A percentile compares a stretch with the other conserved stretches of the same genome.
Evolutionary conservation across 92 coral and sea anemone genomes (phyloP).

Genomic region (Porites divaricata): DNA sequence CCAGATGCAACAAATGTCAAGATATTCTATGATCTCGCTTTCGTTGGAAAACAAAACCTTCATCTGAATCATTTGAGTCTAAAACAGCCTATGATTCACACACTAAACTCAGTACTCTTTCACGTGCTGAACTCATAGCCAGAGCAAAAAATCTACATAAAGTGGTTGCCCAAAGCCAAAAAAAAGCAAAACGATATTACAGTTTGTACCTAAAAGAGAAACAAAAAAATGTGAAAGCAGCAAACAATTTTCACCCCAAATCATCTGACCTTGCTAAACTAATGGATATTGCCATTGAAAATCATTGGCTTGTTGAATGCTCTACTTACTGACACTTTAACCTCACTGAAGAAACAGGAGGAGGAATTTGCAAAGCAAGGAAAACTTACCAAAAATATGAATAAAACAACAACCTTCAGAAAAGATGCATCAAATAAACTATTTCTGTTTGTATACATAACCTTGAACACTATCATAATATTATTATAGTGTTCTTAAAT

Average conservation of each 20-base stretch:
- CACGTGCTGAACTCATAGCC: conserved; percentile 35
- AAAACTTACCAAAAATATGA: no score
- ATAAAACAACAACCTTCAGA: no score
- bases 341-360: no score
- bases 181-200: conserved; percentile 5
- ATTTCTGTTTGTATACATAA: no score
- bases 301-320: conserved; percentile 37
- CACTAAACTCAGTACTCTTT: conserved; percentile 23
- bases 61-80: conserved; percentile 4
- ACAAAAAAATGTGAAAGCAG: conserved; percentile 5
- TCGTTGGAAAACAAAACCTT: conserved; percentile 9
- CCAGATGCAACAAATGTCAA: conserved; percentile 28
- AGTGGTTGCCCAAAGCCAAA: conserved; percentile 6
- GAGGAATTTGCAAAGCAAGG: no score
- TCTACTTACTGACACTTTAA: conserved; percentile 29
- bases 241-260: conserved; percentile 18
- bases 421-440: no score
- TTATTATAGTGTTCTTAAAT: no score
- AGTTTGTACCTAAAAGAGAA: conserved; percentile 36
- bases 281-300: conserved; percentile 36
- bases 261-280: conserved; percentile 45
- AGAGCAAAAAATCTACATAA: conserved; percentile 39
- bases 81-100: conserved; percentile 28
- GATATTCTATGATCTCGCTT: conserved; percentile 9
- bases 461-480: no score